Base-by-base conservation (phyloP, 2,113 vertebrate species). In the Mastomys coucha region DNA sequence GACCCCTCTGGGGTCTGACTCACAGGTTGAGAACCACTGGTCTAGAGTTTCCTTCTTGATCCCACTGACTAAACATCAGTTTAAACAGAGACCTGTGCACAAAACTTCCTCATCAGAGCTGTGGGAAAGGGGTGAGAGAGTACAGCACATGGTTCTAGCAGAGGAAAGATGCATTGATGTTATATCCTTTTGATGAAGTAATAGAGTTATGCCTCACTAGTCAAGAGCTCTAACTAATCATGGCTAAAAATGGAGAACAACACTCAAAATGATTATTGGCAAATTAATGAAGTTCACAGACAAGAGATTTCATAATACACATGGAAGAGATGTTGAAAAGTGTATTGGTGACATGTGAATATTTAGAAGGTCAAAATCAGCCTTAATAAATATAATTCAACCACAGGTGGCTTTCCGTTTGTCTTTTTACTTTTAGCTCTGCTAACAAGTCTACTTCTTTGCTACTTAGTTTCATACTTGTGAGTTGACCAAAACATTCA, bases 191-290 rank as follows among this genome's bases (percentile, higher is more conserved):
- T 42, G 42, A 14, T 26, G 51, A 80, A 78, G 58, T 70, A 53
- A 87, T 67, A 91, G n/a, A 63, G 51, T 58, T 72, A 94, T 2
- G 8, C 20, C 77, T 88, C 81, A 5, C 26, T 86, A 45, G 90
- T 16, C 31, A 95, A n/a, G 88, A 73, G 33, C 19, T 89, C 63
- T 76, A 88, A 63, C 26, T 77, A 53, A 89, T 22, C 56, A 28
- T 72, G 60, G 28, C 80, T 75, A 36, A 92, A 56, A 90, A 97
- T 76, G 13, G 76, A 73, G n/a, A 45, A 78, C 90, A 53, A 94
- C 85, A 95, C 56, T 39, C 24, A 45, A 86, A 94, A 82, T n/a
- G 69, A 88, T 75, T 80, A 95, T 56, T 93, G 73, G 3, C 53
- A 84, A 91, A 72, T 58, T n/a, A 88, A 67, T 86, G 12, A 7